Conservation (phyloP, 2,113 vertebrate species). For the Apteryx mantelli region DNA sequence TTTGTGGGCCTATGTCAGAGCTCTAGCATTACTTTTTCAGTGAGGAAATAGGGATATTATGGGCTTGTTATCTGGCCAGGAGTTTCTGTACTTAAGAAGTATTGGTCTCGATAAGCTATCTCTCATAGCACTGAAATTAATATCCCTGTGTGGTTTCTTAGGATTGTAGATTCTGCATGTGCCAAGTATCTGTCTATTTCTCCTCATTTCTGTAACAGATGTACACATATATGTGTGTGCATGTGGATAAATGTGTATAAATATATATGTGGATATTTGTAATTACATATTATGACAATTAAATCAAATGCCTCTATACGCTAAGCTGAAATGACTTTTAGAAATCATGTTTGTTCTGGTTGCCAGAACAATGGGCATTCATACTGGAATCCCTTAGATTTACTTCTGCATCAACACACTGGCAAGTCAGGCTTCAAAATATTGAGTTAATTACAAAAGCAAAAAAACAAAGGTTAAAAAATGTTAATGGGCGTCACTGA, state of each 20-base stretch:
- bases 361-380: background rate
- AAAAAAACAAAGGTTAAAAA: slow-evolving; percentile 32
- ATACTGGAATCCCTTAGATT: background rate
- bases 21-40: background rate
- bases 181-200: background rate
- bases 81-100: slow-evolving; percentile 12
- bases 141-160: background rate
- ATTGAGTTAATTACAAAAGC: background rate
- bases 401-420: background rate
- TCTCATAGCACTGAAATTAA: background rate
- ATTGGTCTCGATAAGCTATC: background rate
- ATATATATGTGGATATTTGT: background rate
- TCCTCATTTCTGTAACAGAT: background rate
- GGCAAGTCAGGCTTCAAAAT: background rate
- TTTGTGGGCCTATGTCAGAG: background rate
- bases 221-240: background rate
- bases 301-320: background rate
- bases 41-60: background rate
- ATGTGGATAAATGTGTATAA: background rate
- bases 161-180: background rate
- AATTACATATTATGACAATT: background rate
- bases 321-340: slow-evolving; percentile 10
- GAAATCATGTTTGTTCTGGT: background rate
- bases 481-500: slow-evolving; percentile 10
- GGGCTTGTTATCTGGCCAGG: background rate